These are phyloP conservation scores for Spisula subtruncata DNA, from an alignment of 2,888 invertebrate species.

Conservation along the genomic window DNA sequence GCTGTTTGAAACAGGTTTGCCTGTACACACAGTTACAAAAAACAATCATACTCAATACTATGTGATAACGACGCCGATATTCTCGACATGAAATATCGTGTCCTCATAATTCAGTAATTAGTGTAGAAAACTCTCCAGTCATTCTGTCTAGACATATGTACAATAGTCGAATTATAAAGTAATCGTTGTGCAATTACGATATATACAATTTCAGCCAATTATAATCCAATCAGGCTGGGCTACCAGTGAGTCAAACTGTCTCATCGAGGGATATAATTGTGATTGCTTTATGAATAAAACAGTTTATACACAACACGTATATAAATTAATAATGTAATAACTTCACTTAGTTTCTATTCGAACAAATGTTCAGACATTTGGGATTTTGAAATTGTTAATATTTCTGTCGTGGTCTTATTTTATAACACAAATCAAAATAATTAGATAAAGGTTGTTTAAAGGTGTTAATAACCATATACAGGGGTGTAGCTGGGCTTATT, in stretches of 20 bases:
- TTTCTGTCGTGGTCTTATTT: too few relatives aligned
- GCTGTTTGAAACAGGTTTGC: too few relatives aligned
- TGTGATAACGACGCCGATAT: too few relatives aligned
- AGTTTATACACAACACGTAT: neutral
- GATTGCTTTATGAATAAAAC: conserved; percentile 1
- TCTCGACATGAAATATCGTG: neutral
- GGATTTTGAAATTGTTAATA: neutral
- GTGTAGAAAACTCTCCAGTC: neutral
- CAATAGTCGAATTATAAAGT: neutral
- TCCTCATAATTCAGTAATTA: conserved; percentile 16
- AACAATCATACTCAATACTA: too few relatives aligned
- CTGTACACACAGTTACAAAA: too few relatives aligned
- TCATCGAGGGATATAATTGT: neutral
- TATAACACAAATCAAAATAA: too few relatives aligned
- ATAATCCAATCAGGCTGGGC: neutral
- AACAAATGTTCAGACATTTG: neutral
- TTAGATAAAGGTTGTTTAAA: too few relatives aligned
- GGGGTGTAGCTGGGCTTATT: too few relatives aligned
- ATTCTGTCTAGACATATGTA: neutral
- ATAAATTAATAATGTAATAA: neutral
- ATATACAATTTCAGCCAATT: neutral
- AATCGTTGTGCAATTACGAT: neutral
- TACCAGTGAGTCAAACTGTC: neutral
- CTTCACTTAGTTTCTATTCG: neutral
- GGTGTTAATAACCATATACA: too few relatives aligned